Evolutionary conservation across 1,140 invertebrate species (phyloP), one percentile per base, ranked within the genome.

Genomic region (Lethrus apterus): DNA sequence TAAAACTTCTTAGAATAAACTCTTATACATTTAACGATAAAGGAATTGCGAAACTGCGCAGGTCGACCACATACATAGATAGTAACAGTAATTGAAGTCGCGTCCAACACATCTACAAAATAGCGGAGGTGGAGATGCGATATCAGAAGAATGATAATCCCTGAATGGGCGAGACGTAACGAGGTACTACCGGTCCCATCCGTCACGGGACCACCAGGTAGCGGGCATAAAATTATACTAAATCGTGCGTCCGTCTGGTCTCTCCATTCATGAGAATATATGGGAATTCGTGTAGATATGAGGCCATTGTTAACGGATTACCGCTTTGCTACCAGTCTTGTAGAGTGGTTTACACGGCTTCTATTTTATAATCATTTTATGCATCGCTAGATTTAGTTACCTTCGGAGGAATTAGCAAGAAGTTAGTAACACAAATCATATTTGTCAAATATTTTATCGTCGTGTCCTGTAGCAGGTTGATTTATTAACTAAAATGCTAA

Each of bases 221-320:
- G 57, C 44, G 35, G 47, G 54, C 53, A 59, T 61, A 63, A 62
- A 64, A 64, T 64, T 64, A 64, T 64, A 64, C 60, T 64, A 64
- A 64, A 64, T 63, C 62, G 62, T 60, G 59, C 52, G 49, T 55
- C 50, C 52, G 52, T 55, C 49, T 55, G 51, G 51, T 33, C 26
- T 49, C 20, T 48, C 54, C 61, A 60, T 62, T 62, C 60, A 61
- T 52, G 54, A 54, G 46, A 54, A 63, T 59, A 63, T 63, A 63
- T 63, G 56, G 56, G 59, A 56, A 56, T 56, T 53, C 50, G 57
- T 60, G 58, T 57, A 60, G 61, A 63, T 63, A 60, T 60, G 58
- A 55, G 44, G 42, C 50, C 44, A 62, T 63, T 63, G 61, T 63
- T 61, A 55, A 43, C 48, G 55, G 58, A 60, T 58, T 56, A 56